phyloP scores from a whole-genome alignment of 2,797 vertebrate species.

The Tenualosa ilisha region DNA sequence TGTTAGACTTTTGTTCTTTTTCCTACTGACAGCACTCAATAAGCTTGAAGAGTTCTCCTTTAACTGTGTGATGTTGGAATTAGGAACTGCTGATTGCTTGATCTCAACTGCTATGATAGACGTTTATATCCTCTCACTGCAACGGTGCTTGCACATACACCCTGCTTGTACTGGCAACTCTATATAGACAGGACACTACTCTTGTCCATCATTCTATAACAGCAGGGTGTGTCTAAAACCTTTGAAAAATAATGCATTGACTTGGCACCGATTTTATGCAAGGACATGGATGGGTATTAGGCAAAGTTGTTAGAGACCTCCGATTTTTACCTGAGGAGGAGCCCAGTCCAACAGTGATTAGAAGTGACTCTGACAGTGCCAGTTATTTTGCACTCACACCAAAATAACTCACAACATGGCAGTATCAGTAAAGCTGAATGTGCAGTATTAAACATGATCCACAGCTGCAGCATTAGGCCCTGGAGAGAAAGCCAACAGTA shows the following conservation, averaged over 20 bases:
- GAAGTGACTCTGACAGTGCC: constrained; percentile 24
- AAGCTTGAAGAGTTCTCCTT: no score
- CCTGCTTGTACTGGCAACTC: background rate
- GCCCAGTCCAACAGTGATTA: constrained; percentile 6
- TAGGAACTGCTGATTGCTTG: no score
- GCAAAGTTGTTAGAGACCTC: constrained; percentile 5
- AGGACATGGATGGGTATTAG: background rate
- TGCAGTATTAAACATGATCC: constrained; percentile 38
- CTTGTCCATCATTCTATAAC: background rate
- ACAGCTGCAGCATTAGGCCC: constrained; percentile 36
- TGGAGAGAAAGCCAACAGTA: constrained; percentile 26
- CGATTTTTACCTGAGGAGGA: background rate
- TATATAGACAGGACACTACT: background rate
- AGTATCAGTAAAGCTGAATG: constrained; percentile 36
- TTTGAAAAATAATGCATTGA: background rate
- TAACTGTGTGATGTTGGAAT: no score
- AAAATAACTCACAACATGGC: constrained; percentile 28
- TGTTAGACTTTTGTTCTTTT: no score
- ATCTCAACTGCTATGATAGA: no score
- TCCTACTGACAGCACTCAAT: no score
- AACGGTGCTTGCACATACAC: background rate
- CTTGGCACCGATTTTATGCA: background rate
- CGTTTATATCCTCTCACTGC: no score
- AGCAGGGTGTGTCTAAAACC: background rate
- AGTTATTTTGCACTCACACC: constrained; percentile 24